Evolutionary conservation across 1,140 invertebrate species (phyloP).

Genomic region (Drosophila prosaltans): DNA sequence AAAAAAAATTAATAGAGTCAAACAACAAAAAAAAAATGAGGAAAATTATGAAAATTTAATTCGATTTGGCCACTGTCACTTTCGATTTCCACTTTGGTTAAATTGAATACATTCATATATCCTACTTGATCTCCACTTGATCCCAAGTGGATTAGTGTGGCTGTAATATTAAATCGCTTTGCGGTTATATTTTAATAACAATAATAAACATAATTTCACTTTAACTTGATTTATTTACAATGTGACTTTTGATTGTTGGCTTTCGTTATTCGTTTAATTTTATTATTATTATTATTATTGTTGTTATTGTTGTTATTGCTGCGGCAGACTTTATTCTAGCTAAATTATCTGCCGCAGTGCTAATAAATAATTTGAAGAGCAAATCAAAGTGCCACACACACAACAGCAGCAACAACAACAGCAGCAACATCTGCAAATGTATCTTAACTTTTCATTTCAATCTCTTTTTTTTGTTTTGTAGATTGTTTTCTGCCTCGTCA

Average conservation of each 20-base stretch:
- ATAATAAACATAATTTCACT: slow-evolving; percentile 78
- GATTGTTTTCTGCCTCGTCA: slow-evolving; percentile 60
- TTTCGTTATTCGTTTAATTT: slow-evolving; percentile 26
- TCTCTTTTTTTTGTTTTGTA: slow-evolving; percentile 19
- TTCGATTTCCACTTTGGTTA: slow-evolving; percentile 41
- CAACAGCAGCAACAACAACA: too few species aligned
- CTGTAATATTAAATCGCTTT: slow-evolving; percentile 82
- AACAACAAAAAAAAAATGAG: slow-evolving; percentile 3
- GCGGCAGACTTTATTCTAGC: slow-evolving; percentile 44
- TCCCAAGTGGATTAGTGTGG: slow-evolving; percentile 79
- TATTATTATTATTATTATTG: slow-evolving; percentile 37
- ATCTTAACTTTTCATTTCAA: slow-evolving; percentile 17
- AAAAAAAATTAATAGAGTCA: neutral
- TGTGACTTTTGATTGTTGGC: slow-evolving; percentile 34
- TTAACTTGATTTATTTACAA: slow-evolving; percentile 65
- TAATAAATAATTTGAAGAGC: slow-evolving; percentile 58
- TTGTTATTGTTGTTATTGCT: slow-evolving; percentile 32
- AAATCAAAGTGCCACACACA: slow-evolving; percentile 53
- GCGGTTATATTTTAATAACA: slow-evolving; percentile 73
- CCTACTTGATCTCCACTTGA: slow-evolving; percentile 80
- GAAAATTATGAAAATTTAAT: slow-evolving; percentile 54
- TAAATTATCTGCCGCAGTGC: slow-evolving; percentile 62
- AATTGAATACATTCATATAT: slow-evolving; percentile 72
- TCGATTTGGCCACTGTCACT: slow-evolving; percentile 49
- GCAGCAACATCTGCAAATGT: slow-evolving; percentile 24